These are phyloP conservation scores for Proteles cristata DNA, from an alignment of 2,113 vertebrate species.

Conservation along the genomic window DNA sequence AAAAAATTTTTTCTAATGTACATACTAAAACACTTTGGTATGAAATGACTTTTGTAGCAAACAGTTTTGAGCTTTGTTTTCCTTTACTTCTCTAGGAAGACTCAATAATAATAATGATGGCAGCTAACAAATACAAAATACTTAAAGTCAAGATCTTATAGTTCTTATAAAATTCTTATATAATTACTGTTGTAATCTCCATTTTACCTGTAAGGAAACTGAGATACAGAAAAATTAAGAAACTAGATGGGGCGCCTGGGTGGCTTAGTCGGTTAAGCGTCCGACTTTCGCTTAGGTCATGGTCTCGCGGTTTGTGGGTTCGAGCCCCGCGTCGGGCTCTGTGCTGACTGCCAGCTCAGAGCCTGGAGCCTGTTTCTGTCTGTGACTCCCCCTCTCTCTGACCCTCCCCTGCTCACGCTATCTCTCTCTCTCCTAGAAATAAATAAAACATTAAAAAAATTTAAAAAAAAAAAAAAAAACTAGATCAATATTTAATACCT, in stretches of 20 bases:
- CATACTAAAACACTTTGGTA: not conserved
- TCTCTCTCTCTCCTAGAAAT: no score
- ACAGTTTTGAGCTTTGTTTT: not conserved
- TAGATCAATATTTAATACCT: not conserved
- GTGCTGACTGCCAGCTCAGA: no score
- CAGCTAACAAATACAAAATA: not conserved
- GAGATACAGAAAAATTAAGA: not conserved
- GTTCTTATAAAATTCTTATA: not conserved
- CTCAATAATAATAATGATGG: not conserved
- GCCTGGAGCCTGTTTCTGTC: no score
- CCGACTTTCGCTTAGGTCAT: no score
- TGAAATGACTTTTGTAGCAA: not conserved
- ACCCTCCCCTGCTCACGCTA: no score
- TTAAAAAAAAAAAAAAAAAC: no score
- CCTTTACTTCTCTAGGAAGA: not conserved
- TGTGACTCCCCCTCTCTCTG: no score
- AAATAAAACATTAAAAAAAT: no score
- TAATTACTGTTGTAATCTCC: not conserved
- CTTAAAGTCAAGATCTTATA: not conserved
- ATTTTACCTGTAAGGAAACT: not conserved
- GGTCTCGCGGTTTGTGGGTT: no score
- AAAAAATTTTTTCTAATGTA: not conserved
- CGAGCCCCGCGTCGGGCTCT: no score
- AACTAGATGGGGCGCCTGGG: no score
- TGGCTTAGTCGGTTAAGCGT: no score